Base-by-base conservation (phyloP, 2,888 invertebrate genomes). In the Aporophyla nigra region DNA sequence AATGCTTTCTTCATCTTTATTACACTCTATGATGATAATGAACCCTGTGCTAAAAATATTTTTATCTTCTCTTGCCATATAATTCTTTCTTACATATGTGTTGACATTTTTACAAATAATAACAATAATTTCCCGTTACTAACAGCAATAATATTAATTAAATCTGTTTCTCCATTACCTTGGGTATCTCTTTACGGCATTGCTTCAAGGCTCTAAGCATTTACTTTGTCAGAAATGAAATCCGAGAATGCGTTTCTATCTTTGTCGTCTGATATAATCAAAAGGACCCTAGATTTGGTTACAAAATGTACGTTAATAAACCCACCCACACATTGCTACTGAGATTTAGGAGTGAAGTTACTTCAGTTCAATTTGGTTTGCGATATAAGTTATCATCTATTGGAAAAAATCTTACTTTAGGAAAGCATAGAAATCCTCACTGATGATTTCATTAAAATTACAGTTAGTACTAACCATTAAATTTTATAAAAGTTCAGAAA, bases 241-340 rank as follows among this genome's bases (percentile, higher is more conserved):
- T 86, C 80, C 85, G 84, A 87, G 87, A 75, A 86, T 86, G 77
- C 82, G 78, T 86, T 85, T 87, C 82, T 86, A 80, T 86, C 82
- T 86, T 78, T 78, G 80, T 67, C 78, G 73, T 72, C 78, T 78
- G 88, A 88, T 88, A 78, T 61, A 65, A 87, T 88, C 87, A 78
- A 58, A 84, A 86, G 86, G 85, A 86, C 86, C 78, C 80, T 74
- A 87, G 80, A 85, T 86, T 86, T 80, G 78, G 84, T 87, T 88
- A 84, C 88, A 80, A 79, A 86, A 84, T 83, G 69, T 76, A 83
- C 70, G 82, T 84, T 86, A 85, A 82, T 84, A 84, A 79, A 82
- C 78, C 79, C 84, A 78, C 87, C 88, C 81, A 87, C 87, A 77
- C 79, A 80, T 70, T 67, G 73, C 72, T 72, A 73, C 74, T 68